These are phyloP conservation scores for Megamerina dolium DNA, from an alignment of 2,888 invertebrate species.

Conservation along the genomic window DNA sequence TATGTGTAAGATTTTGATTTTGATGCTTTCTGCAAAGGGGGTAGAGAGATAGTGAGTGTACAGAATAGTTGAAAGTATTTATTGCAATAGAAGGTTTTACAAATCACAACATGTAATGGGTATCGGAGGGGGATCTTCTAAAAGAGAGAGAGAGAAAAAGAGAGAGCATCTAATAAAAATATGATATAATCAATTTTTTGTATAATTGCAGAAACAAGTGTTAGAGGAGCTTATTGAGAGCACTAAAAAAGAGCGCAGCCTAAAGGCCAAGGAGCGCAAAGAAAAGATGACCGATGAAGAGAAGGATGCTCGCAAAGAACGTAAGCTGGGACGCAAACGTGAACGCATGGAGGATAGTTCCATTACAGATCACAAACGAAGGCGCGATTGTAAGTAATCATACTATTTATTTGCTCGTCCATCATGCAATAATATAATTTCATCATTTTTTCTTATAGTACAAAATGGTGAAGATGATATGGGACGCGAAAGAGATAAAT, in stretches of 20 bases:
- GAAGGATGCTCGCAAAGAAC: constrained; percentile 72
- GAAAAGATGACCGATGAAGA: constrained; percentile 70
- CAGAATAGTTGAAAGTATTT: constrained; percentile 5
- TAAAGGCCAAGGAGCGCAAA: constrained; percentile 55
- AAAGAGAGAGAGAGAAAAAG: not conserved
- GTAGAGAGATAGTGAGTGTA: not conserved
- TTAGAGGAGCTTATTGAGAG: constrained; percentile 40
- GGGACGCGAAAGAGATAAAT: constrained; percentile 70
- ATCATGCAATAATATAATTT: not conserved
- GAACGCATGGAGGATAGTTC: constrained; percentile 68
- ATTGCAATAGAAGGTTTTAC: too few relatives aligned
- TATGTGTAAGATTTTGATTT: too few relatives aligned
- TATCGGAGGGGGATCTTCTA: not conserved
- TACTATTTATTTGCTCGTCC: not conserved
- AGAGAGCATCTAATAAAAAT: too few relatives aligned
- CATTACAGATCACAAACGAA: constrained; percentile 65
- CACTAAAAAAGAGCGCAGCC: constrained; percentile 52
- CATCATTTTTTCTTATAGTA: constrained; percentile 23
- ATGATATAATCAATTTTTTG: constrained; percentile 14
- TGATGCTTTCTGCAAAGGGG: too few relatives aligned
- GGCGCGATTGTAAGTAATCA: constrained; percentile 63
- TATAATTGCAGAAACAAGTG: constrained; percentile 41
- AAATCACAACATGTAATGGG: not conserved
- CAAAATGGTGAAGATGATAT: constrained; percentile 73
- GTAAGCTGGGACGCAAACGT: constrained; percentile 74